Conservation (phyloP, 2,888 invertebrate genomes). For the Diplazon laetatorius region DNA sequence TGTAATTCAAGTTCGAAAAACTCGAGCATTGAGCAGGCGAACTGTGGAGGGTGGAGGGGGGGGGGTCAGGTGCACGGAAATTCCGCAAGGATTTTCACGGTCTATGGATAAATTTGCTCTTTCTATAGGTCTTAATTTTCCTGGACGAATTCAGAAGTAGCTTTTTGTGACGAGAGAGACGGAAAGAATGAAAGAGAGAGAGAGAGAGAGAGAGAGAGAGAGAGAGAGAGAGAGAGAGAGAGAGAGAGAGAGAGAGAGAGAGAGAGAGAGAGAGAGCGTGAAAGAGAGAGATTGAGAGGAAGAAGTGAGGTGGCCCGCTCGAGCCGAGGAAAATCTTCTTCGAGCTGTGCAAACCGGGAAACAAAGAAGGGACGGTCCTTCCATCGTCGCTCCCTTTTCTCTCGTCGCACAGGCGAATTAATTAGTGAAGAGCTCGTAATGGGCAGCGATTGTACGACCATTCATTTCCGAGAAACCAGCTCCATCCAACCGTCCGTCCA, state of each 20-base stretch:
- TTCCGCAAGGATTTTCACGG: slow-evolving; percentile 2
- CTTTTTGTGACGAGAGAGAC: slow-evolving; percentile 13
- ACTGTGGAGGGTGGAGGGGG: not conserved
- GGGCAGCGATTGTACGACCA: slow-evolving; percentile 31
- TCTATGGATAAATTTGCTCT: slow-evolving; percentile 19
- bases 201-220: not conserved
- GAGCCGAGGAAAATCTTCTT: slow-evolving; percentile 31
- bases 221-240: not conserved
- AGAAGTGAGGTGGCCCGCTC: not conserved
- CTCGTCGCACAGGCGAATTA: slow-evolving; percentile 31
- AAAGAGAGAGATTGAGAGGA: not conserved
- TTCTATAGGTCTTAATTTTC: slow-evolving; percentile 27
- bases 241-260: not conserved
- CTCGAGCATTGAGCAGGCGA: not conserved
- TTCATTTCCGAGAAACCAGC: slow-evolving; percentile 36
- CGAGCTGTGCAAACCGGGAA: slow-evolving; percentile 21
- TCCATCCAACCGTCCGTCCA: too few relatives aligned
- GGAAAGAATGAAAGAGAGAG: slow-evolving; percentile 1
- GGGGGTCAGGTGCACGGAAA: not conserved
- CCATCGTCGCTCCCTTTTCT: slow-evolving; percentile 22
- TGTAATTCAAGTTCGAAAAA: not conserved
- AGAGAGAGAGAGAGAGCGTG: not conserved
- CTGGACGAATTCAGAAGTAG: slow-evolving; percentile 1
- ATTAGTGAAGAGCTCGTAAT: slow-evolving; percentile 31
- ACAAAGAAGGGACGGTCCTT: slow-evolving; percentile 9